Evolutionary conservation across 2,797 vertebrate genomes (phyloP).

Genomic region (Ceryle rudis): DNA sequence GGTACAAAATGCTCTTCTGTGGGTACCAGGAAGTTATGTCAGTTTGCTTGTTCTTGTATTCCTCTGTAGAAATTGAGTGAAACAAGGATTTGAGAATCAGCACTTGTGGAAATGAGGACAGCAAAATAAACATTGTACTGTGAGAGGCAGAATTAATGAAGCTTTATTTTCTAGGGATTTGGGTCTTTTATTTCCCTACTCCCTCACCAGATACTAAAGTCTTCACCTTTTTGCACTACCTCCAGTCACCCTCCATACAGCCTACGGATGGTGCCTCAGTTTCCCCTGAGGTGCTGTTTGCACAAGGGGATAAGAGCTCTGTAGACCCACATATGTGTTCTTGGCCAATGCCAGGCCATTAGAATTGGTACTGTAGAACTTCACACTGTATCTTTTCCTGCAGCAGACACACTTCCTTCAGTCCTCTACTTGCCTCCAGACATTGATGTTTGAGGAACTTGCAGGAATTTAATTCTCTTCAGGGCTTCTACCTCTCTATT

Average conservation of each 20-base stretch:
- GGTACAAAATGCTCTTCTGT: neutral
- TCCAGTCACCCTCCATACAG: neutral
- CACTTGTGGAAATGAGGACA: neutral
- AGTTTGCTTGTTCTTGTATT: neutral
- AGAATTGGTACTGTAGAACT: neutral
- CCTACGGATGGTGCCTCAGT: neutral
- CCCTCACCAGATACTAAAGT: no score
- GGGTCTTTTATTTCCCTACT: neutral
- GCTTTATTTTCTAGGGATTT: neutral
- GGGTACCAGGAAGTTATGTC: neutral
- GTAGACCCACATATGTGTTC: rapidly evolving
- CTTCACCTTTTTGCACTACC: neutral
- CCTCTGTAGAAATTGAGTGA: constrained; percentile 22
- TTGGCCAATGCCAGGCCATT: neutral
- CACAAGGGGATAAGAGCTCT: neutral
- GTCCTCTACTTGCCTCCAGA: neutral
- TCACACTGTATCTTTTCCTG: neutral
- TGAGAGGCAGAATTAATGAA: neutral
- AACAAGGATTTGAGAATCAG: neutral
- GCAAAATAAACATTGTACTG: rapidly evolving
- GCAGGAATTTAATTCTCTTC: constrained; percentile 22
- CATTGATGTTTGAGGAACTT: neutral
- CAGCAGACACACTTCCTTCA: neutral
- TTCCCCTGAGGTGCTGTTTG: neutral
- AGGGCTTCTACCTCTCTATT: neutral